Base-by-base conservation (phyloP, 2,797 vertebrate species). In the Allobates femoralis region DNA sequence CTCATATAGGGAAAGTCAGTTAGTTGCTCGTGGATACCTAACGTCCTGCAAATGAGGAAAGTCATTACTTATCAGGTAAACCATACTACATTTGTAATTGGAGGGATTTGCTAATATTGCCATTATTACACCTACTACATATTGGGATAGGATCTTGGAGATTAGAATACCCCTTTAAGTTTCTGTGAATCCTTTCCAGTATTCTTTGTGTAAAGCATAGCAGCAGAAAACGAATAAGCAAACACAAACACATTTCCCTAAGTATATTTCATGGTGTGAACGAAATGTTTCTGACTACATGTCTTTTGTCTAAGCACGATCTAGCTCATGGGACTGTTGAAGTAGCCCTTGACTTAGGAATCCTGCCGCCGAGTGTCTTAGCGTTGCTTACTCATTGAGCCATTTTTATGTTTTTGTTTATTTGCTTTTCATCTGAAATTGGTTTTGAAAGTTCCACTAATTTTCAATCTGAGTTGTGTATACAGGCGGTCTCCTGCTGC, bases 401-500 rank as follows among this genome's bases (percentile, higher is more conserved):
- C 37, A 83, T 75, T 50, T 50, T 83, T 75, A 18, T 62, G 32
- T 53, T 62, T 84, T 77, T 62, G 18, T 62, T 84, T 51, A 30
- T 66, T 84, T 76, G 34, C 23, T 51, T 50, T 73, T 74, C 34
- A 60, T 18, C 69, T 75, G 19, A 75, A 83, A 77, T 84, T 66
- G 58, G 69, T 41, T 84, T 19, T 76, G 82, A 84, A 76, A 56
- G 14, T 78, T 10, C 34, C 62, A 67, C 83, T 78, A 26, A 78
- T 85, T 69, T 69, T 66, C 34, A 77, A 75, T 71, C 32, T 83
- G 50, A 83, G 58, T 69, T 28, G 34, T 83, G 7, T 60, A 34
- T 79, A 23, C 62, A 58, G 18, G 21, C 58, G 55, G 79, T 15
- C 73, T 71, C 50, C 69, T 60, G 46, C 14, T 46, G 71, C 46